These are phyloP conservation scores for Phthorimaea operculella DNA, from an alignment of 1,140 invertebrate species.

Conservation along the genomic window DNA sequence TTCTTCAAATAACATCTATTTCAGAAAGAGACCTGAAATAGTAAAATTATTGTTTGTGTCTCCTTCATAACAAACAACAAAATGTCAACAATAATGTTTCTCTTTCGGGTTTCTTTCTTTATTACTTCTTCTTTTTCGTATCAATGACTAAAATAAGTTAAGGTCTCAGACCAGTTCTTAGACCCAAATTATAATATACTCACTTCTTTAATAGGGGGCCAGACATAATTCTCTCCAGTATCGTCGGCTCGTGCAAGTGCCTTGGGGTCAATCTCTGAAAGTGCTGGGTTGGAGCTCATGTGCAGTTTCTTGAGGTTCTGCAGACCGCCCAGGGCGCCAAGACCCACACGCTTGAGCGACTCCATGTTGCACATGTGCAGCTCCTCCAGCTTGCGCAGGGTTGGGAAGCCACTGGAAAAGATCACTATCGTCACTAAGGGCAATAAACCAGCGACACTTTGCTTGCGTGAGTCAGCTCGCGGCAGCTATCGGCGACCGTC, in stretches of 20 bases:
- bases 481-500: no score
- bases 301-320: constrained; percentile 64
- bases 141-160: no score
- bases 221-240: constrained; percentile 61
- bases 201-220: constrained; percentile 72
- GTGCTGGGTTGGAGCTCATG: constrained; percentile 69
- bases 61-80: no score
- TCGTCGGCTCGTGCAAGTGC: constrained; percentile 62
- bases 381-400: constrained; percentile 69
- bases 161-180: no score
- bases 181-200: constrained; percentile 11
- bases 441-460: no score
- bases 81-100: no score
- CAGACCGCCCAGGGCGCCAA: constrained; percentile 64
- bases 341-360: constrained; percentile 67
- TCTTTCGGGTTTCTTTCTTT: no score
- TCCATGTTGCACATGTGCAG: constrained; percentile 75
- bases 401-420: constrained; percentile 70
- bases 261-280: constrained; percentile 68
- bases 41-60: no score
- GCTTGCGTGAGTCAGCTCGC: no score
- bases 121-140: no score
- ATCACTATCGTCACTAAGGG: neutral
- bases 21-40: no score
- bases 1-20: no score